Percentiles rank a stretch among this genome's conserved stretches.
Evolutionary conservation across 64 coral and sea anemone genomes (phyloP).

Genomic region (Montipora sp.): DNA sequence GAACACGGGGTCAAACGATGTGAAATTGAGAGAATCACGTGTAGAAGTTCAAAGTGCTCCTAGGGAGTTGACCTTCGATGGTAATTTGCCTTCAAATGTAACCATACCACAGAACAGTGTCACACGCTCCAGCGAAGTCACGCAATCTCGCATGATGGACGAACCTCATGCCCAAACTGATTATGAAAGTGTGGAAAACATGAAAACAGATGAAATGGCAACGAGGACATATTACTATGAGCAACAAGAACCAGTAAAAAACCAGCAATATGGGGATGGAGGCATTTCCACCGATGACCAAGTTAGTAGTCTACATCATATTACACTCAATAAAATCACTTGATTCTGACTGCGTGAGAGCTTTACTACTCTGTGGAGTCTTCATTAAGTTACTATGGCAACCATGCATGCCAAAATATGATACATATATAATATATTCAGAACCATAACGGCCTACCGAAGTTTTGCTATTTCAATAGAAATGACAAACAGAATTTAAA

Average conservation of each 20-base stretch:
- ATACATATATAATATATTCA: too few relatives aligned
- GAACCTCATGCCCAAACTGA: neutral
- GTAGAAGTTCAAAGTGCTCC: neutral
- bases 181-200: neutral
- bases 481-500: too few relatives aligned
- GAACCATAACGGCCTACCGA: too few relatives aligned
- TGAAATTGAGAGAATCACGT: neutral
- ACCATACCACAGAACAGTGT: neutral
- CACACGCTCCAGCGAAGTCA: neutral
- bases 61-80: neutral
- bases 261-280: conserved; percentile 18
- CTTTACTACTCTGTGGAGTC: too few relatives aligned
- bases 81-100: neutral
- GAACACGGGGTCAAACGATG: neutral
- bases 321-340: too few relatives aligned
- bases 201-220: neutral
- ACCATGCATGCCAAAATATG: too few relatives aligned
- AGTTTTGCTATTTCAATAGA: too few relatives aligned
- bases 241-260: neutral
- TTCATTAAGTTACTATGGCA: too few relatives aligned
- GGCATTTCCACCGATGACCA: neutral
- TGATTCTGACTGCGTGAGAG: neutral
- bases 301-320: neutral
- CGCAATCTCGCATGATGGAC: neutral
- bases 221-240: conserved; percentile 41